Conservation (phyloP, 2,888 invertebrate genomes). For the Latheticus oryzae region DNA sequence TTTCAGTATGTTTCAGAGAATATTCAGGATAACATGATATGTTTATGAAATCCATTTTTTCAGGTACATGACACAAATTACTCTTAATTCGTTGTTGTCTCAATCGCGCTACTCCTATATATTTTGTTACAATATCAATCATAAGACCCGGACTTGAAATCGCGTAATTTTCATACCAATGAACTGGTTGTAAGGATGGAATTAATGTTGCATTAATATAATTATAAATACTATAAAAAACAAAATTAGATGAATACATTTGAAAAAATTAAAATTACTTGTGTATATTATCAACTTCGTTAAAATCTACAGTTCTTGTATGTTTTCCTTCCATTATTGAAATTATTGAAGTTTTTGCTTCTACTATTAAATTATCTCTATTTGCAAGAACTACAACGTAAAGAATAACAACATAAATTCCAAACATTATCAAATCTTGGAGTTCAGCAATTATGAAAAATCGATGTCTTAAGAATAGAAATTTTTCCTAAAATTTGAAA, state of each 20-base stretch:
- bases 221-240: constrained; percentile 45
- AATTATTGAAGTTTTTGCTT: constrained; percentile 46
- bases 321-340: constrained; percentile 44
- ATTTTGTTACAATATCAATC: constrained; percentile 53
- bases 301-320: constrained; percentile 34
- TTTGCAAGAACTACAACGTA: constrained; percentile 50
- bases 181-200: constrained; percentile 48
- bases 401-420: constrained; percentile 50
- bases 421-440: constrained; percentile 52
- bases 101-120: constrained; percentile 51
- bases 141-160: constrained; percentile 51
- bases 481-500: constrained; percentile 4
- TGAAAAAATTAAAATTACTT: neutral
- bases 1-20: constrained; percentile 29
- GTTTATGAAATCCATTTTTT: constrained; percentile 46
- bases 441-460: constrained; percentile 23
- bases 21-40: constrained; percentile 48
- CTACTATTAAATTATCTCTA: constrained; percentile 45
- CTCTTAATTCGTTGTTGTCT: constrained; percentile 47
- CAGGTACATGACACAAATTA: constrained; percentile 42
- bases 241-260: neutral
- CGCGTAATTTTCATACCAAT: constrained; percentile 54
- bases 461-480: neutral
- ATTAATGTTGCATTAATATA: constrained; percentile 48
- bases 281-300: neutral